phyloP scores from a whole-genome alignment of 2,888 invertebrate genomes.

The Ichneumoninae sp. region DNA sequence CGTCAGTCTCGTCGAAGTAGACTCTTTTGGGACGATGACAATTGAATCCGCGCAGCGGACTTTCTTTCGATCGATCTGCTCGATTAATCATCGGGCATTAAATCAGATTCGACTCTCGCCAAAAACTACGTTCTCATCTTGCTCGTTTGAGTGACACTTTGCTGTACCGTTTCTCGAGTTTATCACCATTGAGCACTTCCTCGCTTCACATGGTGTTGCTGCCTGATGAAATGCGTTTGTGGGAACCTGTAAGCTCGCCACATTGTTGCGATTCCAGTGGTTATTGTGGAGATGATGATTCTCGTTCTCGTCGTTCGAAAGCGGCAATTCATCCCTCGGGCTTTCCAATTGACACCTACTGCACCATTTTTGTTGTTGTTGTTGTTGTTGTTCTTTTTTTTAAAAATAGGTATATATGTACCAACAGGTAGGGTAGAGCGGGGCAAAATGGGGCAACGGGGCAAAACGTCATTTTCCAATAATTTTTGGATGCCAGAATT shows the following conservation, averaged over 20 bases:
- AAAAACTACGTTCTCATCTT: conserved; percentile 42
- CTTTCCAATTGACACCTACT: conserved; percentile 62
- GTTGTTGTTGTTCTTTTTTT: not conserved
- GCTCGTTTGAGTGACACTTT: conserved; percentile 63
- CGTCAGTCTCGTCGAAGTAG: not conserved
- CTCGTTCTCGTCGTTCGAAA: conserved; percentile 62
- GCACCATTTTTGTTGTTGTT: not conserved
- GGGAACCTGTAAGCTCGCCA: conserved; percentile 28
- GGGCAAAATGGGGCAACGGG: no score
- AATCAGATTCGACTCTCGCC: conserved; percentile 75
- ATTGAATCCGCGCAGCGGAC: not conserved
- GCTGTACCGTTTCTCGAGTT: conserved; percentile 70
- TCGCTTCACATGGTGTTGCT: conserved; percentile 37
- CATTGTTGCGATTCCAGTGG: conserved; percentile 53
- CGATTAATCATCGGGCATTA: not conserved
- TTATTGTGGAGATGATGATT: conserved; percentile 47
- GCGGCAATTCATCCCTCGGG: conserved; percentile 45
- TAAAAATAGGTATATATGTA: no score
- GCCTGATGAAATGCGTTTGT: conserved; percentile 39
- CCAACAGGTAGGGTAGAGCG: no score
- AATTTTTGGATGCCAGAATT: no score
- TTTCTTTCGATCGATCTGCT: not conserved
- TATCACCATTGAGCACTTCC: conserved; percentile 68
- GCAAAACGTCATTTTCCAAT: no score
- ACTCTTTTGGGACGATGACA: not conserved